A percentile compares a stretch with the other conserved stretches of the same genome.
These are phyloP conservation scores for Pristis pectinata DNA, from an alignment of 2,797 vertebrate species.

Conservation along the genomic window DNA sequence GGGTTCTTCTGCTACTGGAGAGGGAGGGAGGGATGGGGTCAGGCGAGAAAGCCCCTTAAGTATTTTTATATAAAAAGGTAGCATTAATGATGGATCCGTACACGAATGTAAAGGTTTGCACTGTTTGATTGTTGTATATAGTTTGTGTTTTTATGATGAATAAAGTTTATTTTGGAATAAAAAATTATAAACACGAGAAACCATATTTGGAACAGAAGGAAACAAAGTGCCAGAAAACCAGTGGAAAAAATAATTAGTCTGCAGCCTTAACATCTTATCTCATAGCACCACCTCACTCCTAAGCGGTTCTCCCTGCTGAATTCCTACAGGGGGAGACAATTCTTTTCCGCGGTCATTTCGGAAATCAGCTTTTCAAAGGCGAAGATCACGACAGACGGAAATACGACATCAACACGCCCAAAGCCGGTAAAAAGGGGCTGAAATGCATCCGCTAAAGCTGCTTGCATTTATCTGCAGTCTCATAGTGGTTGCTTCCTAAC, in stretches of 20 bases:
- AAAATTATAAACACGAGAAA: not conserved
- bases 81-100: too few species aligned
- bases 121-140: too few species aligned
- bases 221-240: not conserved
- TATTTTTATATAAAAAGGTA: too few species aligned
- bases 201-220: not conserved
- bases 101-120: too few species aligned
- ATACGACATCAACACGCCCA: slow-evolving; percentile 58
- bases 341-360: not conserved
- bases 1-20: too few species aligned
- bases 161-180: too few species aligned
- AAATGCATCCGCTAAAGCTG: slow-evolving; percentile 19
- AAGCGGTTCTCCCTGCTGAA: not conserved
- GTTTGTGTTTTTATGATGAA: too few species aligned
- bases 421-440: slow-evolving; percentile 26
- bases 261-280: not conserved
- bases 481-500: not conserved
- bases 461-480: slow-evolving; percentile 18
- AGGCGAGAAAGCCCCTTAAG: too few species aligned
- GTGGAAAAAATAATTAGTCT: not conserved
- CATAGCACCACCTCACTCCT: not conserved
- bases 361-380: not conserved
- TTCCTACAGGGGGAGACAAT: slow-evolving; percentile 32
- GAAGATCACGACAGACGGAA: slow-evolving; percentile 51
- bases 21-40: too few species aligned